Base-by-base conservation (phyloP, 1,140 invertebrate genomes). In the Antheraea mylitta region DNA sequence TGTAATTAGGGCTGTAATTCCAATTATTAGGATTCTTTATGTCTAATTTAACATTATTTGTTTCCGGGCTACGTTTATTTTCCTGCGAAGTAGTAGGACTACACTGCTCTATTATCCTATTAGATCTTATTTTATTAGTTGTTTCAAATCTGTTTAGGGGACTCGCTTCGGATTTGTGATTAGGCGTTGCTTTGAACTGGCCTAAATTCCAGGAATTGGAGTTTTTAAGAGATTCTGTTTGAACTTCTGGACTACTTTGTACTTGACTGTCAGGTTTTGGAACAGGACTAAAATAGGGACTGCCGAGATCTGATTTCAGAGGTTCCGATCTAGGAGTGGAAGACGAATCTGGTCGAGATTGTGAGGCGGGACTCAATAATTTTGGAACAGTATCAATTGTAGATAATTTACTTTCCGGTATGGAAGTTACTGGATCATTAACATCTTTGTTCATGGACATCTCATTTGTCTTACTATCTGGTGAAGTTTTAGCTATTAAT, bases 201-300 rank as follows among this genome's bases (percentile, higher is more conserved):
- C 87, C 83, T 66, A 90, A 76, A 77, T 79, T 89, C 90, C 90
- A 92, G 0, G 87, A 87, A 66, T 75, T 83, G 66, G 76, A 83
- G 66, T 80, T 84, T 78, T 87, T 90, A 22, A 82, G 59, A 18
- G 82, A 75, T 68, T 90, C 90, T 11, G 78, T 70, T 63, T 81
- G 80, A n/a, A 90, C 77, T 69, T 90, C 87, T 8, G 90, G 90
- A 70, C 90, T 92, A 72, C 82, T 88, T 45, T 87, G 86, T 53
- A 90, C 80, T 82, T 90, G 90, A 74, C 88, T 92, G 66, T 92
- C 90, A n/a, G 90, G 88, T 80, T 90, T 90, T 62, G 85, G 79
- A 64, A 87, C 83, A 70, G 90, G 90, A 78, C 90, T 92, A 69
- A 87, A 90, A 66, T 90, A 83, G 7, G 88, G 89, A 72, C 89